Evolutionary conservation across 2,113 vertebrate species (phyloP).

Genomic region (Hiodon alosoides): DNA sequence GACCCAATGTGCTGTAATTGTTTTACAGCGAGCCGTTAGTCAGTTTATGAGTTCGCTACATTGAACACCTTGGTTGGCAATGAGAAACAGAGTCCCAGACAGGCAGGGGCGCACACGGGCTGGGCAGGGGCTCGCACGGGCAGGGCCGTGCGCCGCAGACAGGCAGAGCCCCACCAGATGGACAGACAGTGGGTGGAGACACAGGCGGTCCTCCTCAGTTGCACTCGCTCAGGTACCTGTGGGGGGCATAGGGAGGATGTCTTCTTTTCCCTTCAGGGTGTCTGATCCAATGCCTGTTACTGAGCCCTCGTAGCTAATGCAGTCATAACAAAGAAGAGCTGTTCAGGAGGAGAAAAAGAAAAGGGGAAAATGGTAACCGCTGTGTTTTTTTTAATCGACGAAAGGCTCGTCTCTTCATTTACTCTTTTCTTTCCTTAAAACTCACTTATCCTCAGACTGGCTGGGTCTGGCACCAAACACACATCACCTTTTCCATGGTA

Average conservation of each 20-base stretch:
- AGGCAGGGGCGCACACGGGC: neutral
- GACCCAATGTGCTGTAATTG: too few relatives aligned
- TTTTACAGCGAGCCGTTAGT: too few relatives aligned
- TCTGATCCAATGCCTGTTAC: constrained; percentile 60
- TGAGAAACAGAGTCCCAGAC: neutral
- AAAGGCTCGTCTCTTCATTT: constrained; percentile 21
- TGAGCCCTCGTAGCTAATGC: constrained; percentile 68
- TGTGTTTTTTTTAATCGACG: neutral
- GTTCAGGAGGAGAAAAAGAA: constrained; percentile 55
- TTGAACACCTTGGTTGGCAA: too few relatives aligned
- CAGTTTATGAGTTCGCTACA: too few relatives aligned
- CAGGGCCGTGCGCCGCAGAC: too few relatives aligned
- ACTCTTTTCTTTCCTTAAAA: constrained; percentile 5
- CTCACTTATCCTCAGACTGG: constrained; percentile 49
- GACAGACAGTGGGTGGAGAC: constrained; percentile 34
- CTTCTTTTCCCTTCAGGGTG: constrained; percentile 51
- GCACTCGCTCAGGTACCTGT: constrained; percentile 56
- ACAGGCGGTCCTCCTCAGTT: constrained; percentile 34
- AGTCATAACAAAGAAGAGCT: constrained; percentile 76
- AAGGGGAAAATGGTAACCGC: constrained; percentile 25
- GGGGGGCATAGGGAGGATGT: constrained; percentile 60
- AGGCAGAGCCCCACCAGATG: neutral
- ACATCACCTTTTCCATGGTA: too few relatives aligned
- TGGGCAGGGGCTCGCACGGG: too few relatives aligned
- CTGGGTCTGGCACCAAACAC: constrained; percentile 43